Evolutionary conservation across 2,888 invertebrate genomes (phyloP), one percentile per base, ranked within the genome.

Genomic region (Nasonia oneida): DNA sequence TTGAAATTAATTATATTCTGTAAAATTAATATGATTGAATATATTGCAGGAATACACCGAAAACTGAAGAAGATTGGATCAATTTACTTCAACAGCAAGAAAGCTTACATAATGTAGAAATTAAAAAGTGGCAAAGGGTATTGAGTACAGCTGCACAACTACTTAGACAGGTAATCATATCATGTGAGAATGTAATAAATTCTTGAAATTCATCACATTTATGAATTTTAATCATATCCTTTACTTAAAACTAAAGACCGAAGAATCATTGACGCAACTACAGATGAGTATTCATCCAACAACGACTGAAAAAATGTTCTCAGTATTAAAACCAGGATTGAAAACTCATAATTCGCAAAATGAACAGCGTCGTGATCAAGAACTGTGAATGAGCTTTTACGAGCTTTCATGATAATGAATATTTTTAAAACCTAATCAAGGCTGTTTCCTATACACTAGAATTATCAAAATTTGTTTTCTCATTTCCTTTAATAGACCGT

Each of bases 41-140:
- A 15, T 73, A 50, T 50, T 75, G 37, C 89, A 96, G 96, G 90
- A 95, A 95, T 91, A 95, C 96, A 84, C 97, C 97, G 47, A 95
- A 96, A 90, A 95, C 96, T 89, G 96, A 96, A 92, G 96, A 97
- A 90, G 97, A 97, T 92, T 98, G 98, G 98, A 94, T 97, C 85
- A 95, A 95, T 89, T 94, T 97, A 88, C 93, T 98, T 89, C 96
- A 96, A 91, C 96, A 96, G 88, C 98, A 98, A 94, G 96, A 97
- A 93, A 94, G 95, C 84, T 94, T 97, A 74, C 98, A 98, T 94
- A 96, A 97, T 86, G 95, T 96, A 50, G 97, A 98, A 94, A 95
- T 98, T 93, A 95, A 95, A 88, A 96, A 96, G 91, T 98, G 98
- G 98, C 95, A 97, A 89, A 95, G 95, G 90, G 96, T 97, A 89